These are phyloP conservation scores for Apamea epomidion DNA, from an alignment of 2,888 invertebrate genomes.

Conservation along the genomic window DNA sequence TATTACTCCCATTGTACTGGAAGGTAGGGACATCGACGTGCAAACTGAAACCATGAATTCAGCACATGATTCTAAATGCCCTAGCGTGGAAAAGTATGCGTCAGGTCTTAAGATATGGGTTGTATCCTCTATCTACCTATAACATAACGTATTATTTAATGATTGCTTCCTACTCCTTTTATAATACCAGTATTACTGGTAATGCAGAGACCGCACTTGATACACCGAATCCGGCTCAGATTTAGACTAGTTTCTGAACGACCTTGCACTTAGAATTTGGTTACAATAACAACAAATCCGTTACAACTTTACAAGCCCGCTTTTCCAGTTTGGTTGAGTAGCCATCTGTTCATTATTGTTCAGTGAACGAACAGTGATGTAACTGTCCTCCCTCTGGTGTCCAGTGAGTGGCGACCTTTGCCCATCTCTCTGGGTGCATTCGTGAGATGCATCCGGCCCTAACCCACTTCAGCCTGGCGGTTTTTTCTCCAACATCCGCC, in stretches of 20 bases:
- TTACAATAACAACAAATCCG: constrained; percentile 16
- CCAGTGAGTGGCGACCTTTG: background rate
- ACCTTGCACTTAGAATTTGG: constrained; percentile 36
- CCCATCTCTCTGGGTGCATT: background rate
- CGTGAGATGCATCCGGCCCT: background rate
- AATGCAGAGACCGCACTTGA: background rate
- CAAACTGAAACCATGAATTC: too few relatives aligned
- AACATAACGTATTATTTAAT: background rate
- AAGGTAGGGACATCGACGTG: too few relatives aligned
- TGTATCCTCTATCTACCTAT: background rate
- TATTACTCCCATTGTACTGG: too few relatives aligned
- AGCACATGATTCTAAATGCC: too few relatives aligned
- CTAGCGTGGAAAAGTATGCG: too few relatives aligned
- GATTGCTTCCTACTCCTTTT: background rate
- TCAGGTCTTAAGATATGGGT: background rate
- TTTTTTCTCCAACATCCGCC: background rate
- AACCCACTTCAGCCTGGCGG: background rate
- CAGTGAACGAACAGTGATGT: background rate
- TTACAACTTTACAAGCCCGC: constrained; percentile 21
- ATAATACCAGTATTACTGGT: constrained; percentile 25
- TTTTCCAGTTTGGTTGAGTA: constrained; percentile 20
- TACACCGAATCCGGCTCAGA: constrained; percentile 6
- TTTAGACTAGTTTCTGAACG: constrained; percentile 16
- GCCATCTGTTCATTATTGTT: background rate
- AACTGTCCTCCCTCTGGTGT: background rate